Evolutionary conservation across 37 sponge, comb jelly and placozoan genomes (phyloP), one percentile per base, ranked within the genome.

Genomic region (Amphimedon queenslandica): DNA sequence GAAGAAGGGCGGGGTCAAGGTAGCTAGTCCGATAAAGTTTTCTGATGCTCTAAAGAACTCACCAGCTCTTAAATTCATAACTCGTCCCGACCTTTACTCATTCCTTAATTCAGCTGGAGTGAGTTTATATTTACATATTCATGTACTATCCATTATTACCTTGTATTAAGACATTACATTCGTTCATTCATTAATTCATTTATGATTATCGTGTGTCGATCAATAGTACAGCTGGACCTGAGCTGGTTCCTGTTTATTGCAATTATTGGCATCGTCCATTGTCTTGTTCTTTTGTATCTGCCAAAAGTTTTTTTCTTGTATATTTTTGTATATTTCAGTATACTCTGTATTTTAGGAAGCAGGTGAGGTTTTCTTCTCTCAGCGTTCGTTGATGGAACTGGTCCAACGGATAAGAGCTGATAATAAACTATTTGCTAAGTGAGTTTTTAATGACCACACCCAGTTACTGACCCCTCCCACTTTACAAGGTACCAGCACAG

Each of bases 401-500:
- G 79, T 90, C 28, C 90, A 90, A 68, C 75, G 90, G 41, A 84
- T 90, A 16, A 61, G 85, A 58, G 64, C 84, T 0, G 72, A 90
- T 65, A 72, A 72, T 42, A 72, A 18, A n/a, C 64, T 90, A n/a
- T 84, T 90, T 66, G 69, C 56, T 33, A 88, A 88, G 88, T 88
- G 33, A 79, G 13, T 13, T 47, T 47, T 47, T 47, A 3, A 37
- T 2, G 5, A 36, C 40, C 43, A 3, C 43, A 36, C 43, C 41
- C 43, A 36, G 27, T 40, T 13, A 36, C 16, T 21, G 20, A 36
- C 21, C n/a, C 40, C 11, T 21, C 28, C 24, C 63, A 73, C 40
- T 58, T 16, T 60, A 33, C 25, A 57, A 90, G 90, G 69, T 90
- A 90, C 63, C 84, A 90, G 63, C 81, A 90, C 81, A 90, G 90